Conservation (phyloP, 2,797 vertebrate species). For the Loriculus beryllinus region DNA sequence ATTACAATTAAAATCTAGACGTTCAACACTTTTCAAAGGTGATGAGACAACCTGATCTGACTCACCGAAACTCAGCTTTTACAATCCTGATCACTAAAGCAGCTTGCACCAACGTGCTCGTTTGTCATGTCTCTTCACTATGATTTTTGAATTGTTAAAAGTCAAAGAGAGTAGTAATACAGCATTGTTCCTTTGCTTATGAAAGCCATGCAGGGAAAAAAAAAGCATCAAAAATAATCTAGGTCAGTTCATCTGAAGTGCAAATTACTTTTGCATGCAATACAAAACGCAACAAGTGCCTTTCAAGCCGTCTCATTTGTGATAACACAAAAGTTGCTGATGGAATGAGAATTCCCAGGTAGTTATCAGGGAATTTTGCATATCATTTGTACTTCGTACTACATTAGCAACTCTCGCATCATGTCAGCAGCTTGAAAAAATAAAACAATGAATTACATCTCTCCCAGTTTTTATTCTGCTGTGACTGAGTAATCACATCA, state of each 20-base stretch:
- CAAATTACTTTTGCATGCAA: conserved; percentile 48
- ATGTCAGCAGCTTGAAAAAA: neutral
- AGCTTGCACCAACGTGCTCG: conserved; percentile 24
- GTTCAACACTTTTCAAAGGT: conserved; percentile 20
- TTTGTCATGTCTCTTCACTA: conserved; percentile 22
- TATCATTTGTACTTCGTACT: conserved; percentile 31
- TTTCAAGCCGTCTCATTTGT: conserved; percentile 41
- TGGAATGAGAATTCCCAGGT: conserved; percentile 9
- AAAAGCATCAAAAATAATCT: conserved; percentile 6
- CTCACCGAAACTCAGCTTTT: neutral
- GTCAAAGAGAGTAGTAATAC: conserved; percentile 4
- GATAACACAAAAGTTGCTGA: conserved; percentile 29
- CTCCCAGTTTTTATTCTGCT: neutral
- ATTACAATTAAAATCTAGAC: conserved; percentile 42
- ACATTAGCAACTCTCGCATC: conserved; percentile 22
- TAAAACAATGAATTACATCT: neutral
- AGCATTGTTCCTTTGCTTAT: conserved; percentile 15
- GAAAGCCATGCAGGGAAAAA: neutral
- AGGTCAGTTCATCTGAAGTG: conserved; percentile 54
- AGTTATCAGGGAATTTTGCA: conserved; percentile 30
- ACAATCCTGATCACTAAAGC: conserved; percentile 22
- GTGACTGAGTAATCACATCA: conserved; percentile 14
- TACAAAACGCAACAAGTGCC: conserved; percentile 42
- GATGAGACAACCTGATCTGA: conserved; percentile 8
- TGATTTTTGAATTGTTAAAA: conserved; percentile 19